Conservation (phyloP, 2,797 vertebrate genomes). For the Tangara arthus region DNA sequence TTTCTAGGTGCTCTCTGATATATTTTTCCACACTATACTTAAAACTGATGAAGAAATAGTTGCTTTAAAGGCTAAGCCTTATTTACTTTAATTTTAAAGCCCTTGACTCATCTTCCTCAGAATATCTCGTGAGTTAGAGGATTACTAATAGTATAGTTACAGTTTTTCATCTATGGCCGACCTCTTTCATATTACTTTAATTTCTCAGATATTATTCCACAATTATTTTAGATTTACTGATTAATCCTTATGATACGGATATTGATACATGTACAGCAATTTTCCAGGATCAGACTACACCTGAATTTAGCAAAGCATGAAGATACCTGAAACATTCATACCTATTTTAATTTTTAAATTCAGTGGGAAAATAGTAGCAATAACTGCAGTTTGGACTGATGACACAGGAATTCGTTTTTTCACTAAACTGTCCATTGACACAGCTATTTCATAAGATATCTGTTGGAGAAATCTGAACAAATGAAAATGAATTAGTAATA, state of each 20-base stretch:
- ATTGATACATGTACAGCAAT: background rate
- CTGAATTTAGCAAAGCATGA: background rate
- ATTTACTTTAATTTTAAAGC: slow-evolving; percentile 20
- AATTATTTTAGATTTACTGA: slow-evolving; percentile 24
- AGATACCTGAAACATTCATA: background rate
- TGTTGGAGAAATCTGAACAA: background rate
- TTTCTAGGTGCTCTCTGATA: background rate
- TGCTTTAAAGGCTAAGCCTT: background rate
- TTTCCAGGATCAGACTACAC: background rate
- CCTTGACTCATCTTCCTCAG: slow-evolving; percentile 34
- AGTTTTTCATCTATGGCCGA: background rate
- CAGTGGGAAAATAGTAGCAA: background rate
- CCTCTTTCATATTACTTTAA: slow-evolving; percentile 1
- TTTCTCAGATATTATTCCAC: background rate
- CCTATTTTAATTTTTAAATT: background rate
- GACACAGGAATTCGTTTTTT: background rate
- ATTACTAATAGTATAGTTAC: slow-evolving; percentile 21
- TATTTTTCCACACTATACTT: background rate
- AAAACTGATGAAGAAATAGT: slow-evolving; percentile 31
- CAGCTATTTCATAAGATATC: background rate
- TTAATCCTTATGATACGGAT: background rate
- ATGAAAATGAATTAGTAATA: background rate
- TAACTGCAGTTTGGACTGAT: background rate
- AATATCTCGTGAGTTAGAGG: background rate
- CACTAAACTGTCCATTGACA: background rate